Conservation (phyloP, 2,888 invertebrate species). For the Tortrix viridana region DNA sequence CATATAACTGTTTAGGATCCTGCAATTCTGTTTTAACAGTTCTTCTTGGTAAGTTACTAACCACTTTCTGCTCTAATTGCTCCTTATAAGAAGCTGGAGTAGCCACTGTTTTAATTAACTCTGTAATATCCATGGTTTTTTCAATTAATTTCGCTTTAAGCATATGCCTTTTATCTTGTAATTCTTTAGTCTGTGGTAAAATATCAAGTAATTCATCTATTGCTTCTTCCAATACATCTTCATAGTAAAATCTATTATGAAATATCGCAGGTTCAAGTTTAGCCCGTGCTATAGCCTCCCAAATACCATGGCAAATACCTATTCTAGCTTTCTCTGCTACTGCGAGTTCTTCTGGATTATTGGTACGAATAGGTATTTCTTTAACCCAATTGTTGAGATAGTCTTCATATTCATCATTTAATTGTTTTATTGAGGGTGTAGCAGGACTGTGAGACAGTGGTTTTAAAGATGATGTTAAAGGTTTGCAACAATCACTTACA, state of each 20-base stretch:
- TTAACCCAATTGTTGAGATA: slow-evolving; percentile 60
- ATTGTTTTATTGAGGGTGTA: slow-evolving; percentile 42
- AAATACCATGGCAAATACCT: slow-evolving; percentile 60
- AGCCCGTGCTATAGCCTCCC: slow-evolving; percentile 60
- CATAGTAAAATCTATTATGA: slow-evolving; percentile 56
- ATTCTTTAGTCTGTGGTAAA: slow-evolving; percentile 57
- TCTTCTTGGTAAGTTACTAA: slow-evolving; percentile 47
- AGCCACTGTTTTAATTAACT: slow-evolving; percentile 45
- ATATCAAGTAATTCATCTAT: slow-evolving; percentile 59
- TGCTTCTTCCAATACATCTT: slow-evolving; percentile 65
- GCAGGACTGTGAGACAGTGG: slow-evolving; percentile 1
- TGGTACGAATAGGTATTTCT: slow-evolving; percentile 53
- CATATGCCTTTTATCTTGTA: slow-evolving; percentile 48
- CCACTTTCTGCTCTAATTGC: slow-evolving; percentile 55
- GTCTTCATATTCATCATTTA: slow-evolving; percentile 54
- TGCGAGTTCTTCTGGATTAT: slow-evolving; percentile 45
- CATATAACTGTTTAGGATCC: slow-evolving; percentile 45
- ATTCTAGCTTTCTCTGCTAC: slow-evolving; percentile 51
- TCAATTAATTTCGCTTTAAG: slow-evolving; percentile 61
- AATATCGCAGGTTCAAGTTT: slow-evolving; percentile 55
- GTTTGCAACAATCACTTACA: neutral
- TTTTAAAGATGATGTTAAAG: slow-evolving; percentile 7
- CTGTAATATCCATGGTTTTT: slow-evolving; percentile 54
- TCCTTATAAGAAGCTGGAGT: slow-evolving; percentile 55
- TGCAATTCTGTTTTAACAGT: slow-evolving; percentile 38